Conservation (phyloP, 2,888 invertebrate genomes). For the Watsonalla binaria region DNA sequence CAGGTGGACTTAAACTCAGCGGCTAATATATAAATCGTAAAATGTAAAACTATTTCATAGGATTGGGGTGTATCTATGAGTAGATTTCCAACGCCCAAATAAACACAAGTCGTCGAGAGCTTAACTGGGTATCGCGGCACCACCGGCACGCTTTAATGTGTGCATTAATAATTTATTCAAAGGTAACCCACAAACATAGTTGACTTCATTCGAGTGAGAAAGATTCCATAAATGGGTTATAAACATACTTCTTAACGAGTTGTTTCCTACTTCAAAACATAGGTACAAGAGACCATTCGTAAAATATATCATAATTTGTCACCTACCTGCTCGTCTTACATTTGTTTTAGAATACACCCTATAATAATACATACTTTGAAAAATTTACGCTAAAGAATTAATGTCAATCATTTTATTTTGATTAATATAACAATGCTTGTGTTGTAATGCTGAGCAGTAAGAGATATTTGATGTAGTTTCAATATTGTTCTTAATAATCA, state of each 20-base stretch:
- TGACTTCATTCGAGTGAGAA: conserved; percentile 11
- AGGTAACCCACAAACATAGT: conserved; percentile 5
- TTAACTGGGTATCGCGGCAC: neutral
- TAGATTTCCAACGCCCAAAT: conserved; percentile 8
- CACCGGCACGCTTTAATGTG: too few relatives aligned
- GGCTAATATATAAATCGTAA: conserved; percentile 6
- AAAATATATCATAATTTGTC: neutral
- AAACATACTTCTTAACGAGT: conserved; percentile 29
- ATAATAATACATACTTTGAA: too few relatives aligned
- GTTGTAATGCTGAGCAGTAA: too few relatives aligned
- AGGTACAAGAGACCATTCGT: conserved; percentile 11
- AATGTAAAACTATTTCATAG: conserved; percentile 1
- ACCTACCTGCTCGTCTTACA: too few relatives aligned
- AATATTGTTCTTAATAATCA: too few relatives aligned
- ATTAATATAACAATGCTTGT: too few relatives aligned
- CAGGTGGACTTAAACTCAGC: conserved; percentile 26
- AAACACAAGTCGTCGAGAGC: neutral
- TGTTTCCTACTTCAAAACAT: conserved; percentile 51
- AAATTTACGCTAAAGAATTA: too few relatives aligned
- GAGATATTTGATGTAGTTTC: too few relatives aligned
- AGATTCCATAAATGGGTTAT: conserved; percentile 16
- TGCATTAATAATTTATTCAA: too few relatives aligned
- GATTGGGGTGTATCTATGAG: conserved; percentile 13
- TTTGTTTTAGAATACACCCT: too few relatives aligned
- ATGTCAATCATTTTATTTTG: too few relatives aligned